Evolutionary conservation across 1,140 invertebrate genomes (phyloP).

Genomic region (Philopotamus ludificatus): DNA sequence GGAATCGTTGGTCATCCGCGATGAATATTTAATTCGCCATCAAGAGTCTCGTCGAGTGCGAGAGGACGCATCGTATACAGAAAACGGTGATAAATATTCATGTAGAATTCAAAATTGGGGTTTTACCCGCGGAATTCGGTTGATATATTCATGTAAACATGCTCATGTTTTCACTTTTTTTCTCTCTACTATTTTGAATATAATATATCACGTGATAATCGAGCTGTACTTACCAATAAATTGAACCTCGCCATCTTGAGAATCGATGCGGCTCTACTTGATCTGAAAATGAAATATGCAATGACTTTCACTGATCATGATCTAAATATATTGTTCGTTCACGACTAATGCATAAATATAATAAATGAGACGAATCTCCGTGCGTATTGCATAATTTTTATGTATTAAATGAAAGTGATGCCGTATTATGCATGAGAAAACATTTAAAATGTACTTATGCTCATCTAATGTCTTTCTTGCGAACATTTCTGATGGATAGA

Average conservation of each 20-base stretch:
- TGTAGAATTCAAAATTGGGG: neutral
- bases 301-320: neutral
- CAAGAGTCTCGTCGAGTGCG: neutral
- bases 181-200: neutral
- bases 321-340: no score
- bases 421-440: no score
- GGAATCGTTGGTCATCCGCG: no score
- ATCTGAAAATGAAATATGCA: neutral
- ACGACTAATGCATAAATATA: no score
- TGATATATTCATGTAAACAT: neutral
- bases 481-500: no score
- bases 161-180: neutral
- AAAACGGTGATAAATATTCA: neutral
- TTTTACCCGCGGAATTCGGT: neutral
- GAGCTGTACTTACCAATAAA: conserved; percentile 5
- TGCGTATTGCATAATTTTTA: no score
- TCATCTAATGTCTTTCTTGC: no score
- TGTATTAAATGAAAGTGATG: no score
- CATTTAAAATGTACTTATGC: no score
- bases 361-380: no score
- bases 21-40: neutral
- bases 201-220: neutral
- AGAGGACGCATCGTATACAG: neutral
- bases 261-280: neutral
- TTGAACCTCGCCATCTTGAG: conserved; percentile 23